Base-by-base conservation (phyloP, 2,113 vertebrate species). In the Myotis davidii region DNA sequence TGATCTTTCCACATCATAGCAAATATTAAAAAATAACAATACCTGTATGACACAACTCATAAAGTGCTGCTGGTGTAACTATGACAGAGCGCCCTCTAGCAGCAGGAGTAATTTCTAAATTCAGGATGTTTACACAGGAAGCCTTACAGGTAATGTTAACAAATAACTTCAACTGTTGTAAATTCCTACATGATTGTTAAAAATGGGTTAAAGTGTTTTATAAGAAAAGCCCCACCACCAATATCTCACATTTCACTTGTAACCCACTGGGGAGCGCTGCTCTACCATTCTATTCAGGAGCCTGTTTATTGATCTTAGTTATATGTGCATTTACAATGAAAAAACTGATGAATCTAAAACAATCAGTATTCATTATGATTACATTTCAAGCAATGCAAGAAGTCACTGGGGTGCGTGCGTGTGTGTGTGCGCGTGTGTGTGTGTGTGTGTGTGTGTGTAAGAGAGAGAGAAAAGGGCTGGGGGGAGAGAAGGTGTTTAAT, bases 71-170 rank as follows among this genome's bases (percentile, higher is more conserved):
- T 39, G 32, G 54, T 32, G 79, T 20, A 79, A n/a, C 0, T 29
- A 16, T 1, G 25, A 56, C 45, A 72, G 65, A 20, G n/a, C 2
- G 56, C 97, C 88, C 94, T 95, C 97, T 97, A 79, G 93, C 59
- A 95, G 69, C 45, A 59, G 6, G 27, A 84, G 34, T 85, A 37
- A 85, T 70, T 85, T 84, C 42, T 70, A 29, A 85, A 64, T 61
- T 90, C 16, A 85, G 52, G 17, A 84, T 74, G 37, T 78, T 93
- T 54, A 89, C 14, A 54, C 5, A 65, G 72, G 29, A 92, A 88
- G 50, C n/a, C n/a, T 85, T 23, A 70, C 2, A 42, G n/a, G 39
- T 39, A 59, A 93, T 4, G 20, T 79, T 84, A 72, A 84, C 90
- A 54, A 45, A 76, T 45, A 93, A 84, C 42, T 87, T 93, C 42